phyloP scores from a whole-genome alignment of 2,113 vertebrate genomes.

The Dascyllus trimaculatus region DNA sequence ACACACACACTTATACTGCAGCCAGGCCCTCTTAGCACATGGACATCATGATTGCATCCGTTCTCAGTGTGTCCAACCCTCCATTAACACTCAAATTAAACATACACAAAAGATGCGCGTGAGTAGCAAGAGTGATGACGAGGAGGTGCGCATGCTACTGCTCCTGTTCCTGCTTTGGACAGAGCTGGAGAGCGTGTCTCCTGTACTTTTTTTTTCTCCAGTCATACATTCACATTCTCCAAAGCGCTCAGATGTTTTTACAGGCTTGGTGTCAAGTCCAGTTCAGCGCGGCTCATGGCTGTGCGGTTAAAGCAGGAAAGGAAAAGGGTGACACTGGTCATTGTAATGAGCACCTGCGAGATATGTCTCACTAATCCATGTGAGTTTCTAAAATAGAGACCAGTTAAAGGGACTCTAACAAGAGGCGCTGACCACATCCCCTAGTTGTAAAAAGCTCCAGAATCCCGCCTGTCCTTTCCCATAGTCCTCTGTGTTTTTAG shows the following conservation, averaged over 20 bases:
- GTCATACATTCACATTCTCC: conserved; percentile 16
- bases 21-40: conserved; percentile 46
- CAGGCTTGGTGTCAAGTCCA: conserved; percentile 60
- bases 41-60: conserved; percentile 73
- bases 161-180: conserved; percentile 39
- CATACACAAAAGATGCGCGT: conserved; percentile 53
- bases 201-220: conserved; percentile 14
- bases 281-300: conserved; percentile 43
- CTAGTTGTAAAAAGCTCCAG: conserved; percentile 50
- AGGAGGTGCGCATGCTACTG: conserved; percentile 48
- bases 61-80: conserved; percentile 63
- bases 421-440: conserved; percentile 54
- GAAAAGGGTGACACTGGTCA: conserved; percentile 52
- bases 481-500: conserved; percentile 58
- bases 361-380: conserved; percentile 53
- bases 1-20: conserved; percentile 49
- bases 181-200: conserved; percentile 40
- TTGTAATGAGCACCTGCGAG: conserved; percentile 73
- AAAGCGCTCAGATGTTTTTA: conserved; percentile 55
- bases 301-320: conserved; percentile 35
- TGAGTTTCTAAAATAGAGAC: conserved; percentile 51
- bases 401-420: conserved; percentile 50
- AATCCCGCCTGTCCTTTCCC: conserved; percentile 35
- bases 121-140: conserved; percentile 61
- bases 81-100: conserved; percentile 76